Percentiles rank a stretch among this genome's conserved stretches.
Conservation (phyloP, 2,113 vertebrate species). For the Promerops cafer region DNA sequence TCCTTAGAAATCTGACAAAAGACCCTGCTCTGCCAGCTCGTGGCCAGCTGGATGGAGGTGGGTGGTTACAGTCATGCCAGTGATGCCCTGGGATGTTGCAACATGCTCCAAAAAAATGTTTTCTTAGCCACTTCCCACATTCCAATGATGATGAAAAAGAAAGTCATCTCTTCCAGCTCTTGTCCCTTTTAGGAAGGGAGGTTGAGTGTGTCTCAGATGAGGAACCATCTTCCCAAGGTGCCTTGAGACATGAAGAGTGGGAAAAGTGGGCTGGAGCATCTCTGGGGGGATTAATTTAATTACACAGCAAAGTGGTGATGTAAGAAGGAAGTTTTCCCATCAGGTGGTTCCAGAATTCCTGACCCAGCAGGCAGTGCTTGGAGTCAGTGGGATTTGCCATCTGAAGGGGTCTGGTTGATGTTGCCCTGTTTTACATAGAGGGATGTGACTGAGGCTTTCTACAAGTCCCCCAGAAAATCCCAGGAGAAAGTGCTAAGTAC, state of each 20-base stretch:
- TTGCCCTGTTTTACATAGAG: background rate
- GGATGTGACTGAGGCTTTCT: background rate
- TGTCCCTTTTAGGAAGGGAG: background rate
- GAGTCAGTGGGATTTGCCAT: background rate
- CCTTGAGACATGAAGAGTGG: background rate
- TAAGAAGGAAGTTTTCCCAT: background rate
- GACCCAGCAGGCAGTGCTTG: background rate
- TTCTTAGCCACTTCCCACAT: background rate
- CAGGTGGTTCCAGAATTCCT: background rate
- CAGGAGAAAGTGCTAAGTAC: slow-evolving; percentile 34
- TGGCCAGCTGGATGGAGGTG: background rate
- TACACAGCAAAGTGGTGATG: background rate
- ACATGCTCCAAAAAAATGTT: background rate
- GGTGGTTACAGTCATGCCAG: background rate
- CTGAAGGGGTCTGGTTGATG: background rate
- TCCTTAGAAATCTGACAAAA: background rate
- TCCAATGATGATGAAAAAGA: background rate
- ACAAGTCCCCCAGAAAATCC: background rate
- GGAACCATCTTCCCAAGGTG: background rate
- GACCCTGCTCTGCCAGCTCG: background rate
- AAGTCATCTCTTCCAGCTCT: background rate
- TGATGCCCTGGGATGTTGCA: background rate
- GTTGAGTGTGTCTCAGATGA: background rate
- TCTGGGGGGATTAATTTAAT: background rate
- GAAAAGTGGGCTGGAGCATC: background rate